phyloP scores from a whole-genome alignment of 2,888 invertebrate species.

The Parnassius mnemosyne region DNA sequence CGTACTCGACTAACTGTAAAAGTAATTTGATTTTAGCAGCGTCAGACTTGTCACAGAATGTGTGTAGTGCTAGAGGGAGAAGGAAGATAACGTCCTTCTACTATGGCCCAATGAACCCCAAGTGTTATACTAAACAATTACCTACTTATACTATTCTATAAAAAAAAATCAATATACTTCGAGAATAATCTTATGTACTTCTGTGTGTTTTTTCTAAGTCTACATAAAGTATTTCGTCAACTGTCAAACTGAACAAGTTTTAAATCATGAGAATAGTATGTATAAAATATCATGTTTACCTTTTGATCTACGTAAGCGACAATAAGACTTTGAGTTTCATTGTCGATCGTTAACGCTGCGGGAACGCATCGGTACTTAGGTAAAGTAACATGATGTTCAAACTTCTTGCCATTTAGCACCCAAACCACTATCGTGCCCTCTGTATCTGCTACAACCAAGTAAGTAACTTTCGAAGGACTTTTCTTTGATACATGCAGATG shows the following conservation, averaged over 20 bases:
- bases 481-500: constrained; percentile 55
- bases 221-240: no score
- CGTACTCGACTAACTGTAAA: constrained; percentile 87
- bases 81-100: no score
- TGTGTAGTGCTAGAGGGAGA: no score
- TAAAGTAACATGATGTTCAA: constrained; percentile 76
- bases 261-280: no score
- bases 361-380: constrained; percentile 86
- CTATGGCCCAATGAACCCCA: no score
- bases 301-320: constrained; percentile 90
- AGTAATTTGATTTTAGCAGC: neutral
- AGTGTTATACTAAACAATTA: no score
- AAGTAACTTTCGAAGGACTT: constrained; percentile 49
- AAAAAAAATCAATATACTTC: no score
- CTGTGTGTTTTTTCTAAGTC: no score
- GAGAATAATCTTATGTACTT: no score
- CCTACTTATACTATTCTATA: no score
- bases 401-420: constrained; percentile 57
- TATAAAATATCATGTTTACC: constrained; percentile 59
- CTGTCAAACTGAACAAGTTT: no score
- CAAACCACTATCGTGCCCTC: constrained; percentile 85
- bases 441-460: constrained; percentile 85
- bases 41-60: no score
- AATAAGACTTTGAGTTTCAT: constrained; percentile 80
- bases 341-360: constrained; percentile 86